phyloP scores from a whole-genome alignment of 2,797 vertebrate genomes.

The Moxostoma hubbsi region DNA sequence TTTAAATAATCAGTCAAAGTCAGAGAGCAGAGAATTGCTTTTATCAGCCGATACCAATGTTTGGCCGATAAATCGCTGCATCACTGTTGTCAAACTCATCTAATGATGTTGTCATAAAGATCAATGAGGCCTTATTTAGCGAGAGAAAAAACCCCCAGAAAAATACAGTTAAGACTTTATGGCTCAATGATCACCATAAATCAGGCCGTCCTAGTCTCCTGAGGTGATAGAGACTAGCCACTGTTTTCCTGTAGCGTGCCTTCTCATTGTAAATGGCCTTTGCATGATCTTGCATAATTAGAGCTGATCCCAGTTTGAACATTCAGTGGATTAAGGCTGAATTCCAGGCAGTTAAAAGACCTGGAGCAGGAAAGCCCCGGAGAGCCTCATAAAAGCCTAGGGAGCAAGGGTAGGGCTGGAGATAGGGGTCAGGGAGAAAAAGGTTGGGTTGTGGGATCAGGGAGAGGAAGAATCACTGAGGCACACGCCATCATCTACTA shows the following conservation, averaged over 20 bases:
- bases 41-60: too few relatives aligned
- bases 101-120: slow-evolving; percentile 16
- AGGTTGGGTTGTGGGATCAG: slow-evolving; percentile 41
- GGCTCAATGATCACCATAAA: not conserved
- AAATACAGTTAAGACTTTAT: not conserved
- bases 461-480: slow-evolving; percentile 22
- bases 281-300: slow-evolving; percentile 48
- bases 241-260: not conserved
- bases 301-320: slow-evolving; percentile 56
- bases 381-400: slow-evolving; percentile 61
- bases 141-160: not conserved
- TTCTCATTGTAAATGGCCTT: slow-evolving; percentile 1
- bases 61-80: too few relatives aligned
- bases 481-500: slow-evolving; percentile 61
- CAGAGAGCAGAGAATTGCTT: too few relatives aligned
- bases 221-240: not conserved
- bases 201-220: not conserved
- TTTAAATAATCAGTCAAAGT: too few relatives aligned
- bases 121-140: not conserved
- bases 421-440: slow-evolving; percentile 47
- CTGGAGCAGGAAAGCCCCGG: slow-evolving; percentile 65
- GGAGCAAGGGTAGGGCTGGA: slow-evolving; percentile 44
- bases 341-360: slow-evolving; percentile 57
- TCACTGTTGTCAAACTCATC: slow-evolving; percentile 13
- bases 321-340: slow-evolving; percentile 63